These are phyloP conservation scores for Trissolcus brochymenae DNA, from an alignment of 2,888 invertebrate species.

Conservation along the genomic window DNA sequence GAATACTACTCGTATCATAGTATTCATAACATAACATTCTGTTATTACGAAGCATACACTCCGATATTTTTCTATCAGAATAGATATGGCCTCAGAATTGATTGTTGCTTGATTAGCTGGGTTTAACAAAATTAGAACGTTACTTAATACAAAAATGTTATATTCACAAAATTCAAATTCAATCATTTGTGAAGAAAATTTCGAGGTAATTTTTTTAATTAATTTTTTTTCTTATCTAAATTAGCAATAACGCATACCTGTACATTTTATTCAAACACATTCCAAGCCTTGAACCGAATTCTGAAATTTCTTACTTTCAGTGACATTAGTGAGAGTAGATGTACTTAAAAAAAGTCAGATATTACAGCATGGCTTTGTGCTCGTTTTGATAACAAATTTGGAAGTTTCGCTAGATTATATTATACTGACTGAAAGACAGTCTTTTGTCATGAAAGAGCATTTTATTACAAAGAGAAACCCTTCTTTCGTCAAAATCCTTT, in stretches of 20 bases:
- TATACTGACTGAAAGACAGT: too few relatives aligned
- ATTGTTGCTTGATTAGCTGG: not conserved
- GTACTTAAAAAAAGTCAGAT: conserved; percentile 30
- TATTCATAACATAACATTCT: not conserved
- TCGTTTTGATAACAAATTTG: conserved; percentile 29
- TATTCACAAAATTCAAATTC: too few relatives aligned
- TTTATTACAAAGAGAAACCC: too few relatives aligned
- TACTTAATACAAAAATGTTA: not conserved
- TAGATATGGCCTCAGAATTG: not conserved
- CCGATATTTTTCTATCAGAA: not conserved
- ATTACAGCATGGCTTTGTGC: conserved; percentile 14
- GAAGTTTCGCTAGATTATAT: conserved; percentile 8
- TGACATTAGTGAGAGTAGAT: conserved; percentile 25
- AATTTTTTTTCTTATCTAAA: too few relatives aligned
- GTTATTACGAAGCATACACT: not conserved
- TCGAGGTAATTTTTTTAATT: too few relatives aligned
- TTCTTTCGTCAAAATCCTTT: too few relatives aligned
- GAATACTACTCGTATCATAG: not conserved
- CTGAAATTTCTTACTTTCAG: conserved; percentile 36
- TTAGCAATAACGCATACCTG: too few relatives aligned
- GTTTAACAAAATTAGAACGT: not conserved
- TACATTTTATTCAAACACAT: not conserved
- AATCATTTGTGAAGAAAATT: too few relatives aligned
- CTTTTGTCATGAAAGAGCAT: too few relatives aligned
- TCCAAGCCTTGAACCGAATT: conserved; percentile 42